phyloP scores from a whole-genome alignment of 2,797 vertebrate species.

The Phyllotis vaccarum region DNA sequence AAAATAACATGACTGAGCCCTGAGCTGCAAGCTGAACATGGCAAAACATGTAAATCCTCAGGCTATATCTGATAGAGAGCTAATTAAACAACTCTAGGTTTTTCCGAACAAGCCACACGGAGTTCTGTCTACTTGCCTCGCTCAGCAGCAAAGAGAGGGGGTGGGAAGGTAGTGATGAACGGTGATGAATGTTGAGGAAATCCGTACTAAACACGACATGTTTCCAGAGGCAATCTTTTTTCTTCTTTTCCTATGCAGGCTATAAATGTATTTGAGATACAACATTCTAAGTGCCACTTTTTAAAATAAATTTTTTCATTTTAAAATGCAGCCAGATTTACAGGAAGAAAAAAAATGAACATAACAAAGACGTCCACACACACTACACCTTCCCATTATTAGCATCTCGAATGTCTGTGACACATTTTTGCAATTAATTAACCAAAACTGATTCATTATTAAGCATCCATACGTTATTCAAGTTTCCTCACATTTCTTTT shows the following conservation, averaged over 20 bases:
- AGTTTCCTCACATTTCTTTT: background rate
- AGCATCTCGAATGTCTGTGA: background rate
- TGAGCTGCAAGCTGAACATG: constrained; percentile 83
- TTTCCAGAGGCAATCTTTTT: constrained; percentile 6
- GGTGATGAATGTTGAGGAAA: background rate
- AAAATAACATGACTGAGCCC: constrained; percentile 80
- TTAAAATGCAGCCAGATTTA: constrained; percentile 2
- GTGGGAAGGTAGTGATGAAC: background rate
- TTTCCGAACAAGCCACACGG: background rate
- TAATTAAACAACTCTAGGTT: constrained; percentile 68
- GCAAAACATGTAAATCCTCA: constrained; percentile 83
- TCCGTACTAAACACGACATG: background rate
- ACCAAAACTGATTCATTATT: background rate
- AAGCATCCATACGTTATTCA: constrained; percentile 2
- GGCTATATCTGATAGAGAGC: constrained; percentile 73
- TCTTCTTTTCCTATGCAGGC: too few species aligned
- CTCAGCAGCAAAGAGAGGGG: background rate
- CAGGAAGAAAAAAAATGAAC: background rate
- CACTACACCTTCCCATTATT: background rate
- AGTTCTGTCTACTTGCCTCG: background rate
- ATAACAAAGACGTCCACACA: background rate
- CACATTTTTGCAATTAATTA: constrained; percentile 25
- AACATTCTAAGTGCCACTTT: constrained; percentile 7
- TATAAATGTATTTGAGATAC: background rate
- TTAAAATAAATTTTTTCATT: constrained; percentile 54